Conservation (phyloP, 1,140 invertebrate species). For the Metopolophium dirhodum region DNA sequence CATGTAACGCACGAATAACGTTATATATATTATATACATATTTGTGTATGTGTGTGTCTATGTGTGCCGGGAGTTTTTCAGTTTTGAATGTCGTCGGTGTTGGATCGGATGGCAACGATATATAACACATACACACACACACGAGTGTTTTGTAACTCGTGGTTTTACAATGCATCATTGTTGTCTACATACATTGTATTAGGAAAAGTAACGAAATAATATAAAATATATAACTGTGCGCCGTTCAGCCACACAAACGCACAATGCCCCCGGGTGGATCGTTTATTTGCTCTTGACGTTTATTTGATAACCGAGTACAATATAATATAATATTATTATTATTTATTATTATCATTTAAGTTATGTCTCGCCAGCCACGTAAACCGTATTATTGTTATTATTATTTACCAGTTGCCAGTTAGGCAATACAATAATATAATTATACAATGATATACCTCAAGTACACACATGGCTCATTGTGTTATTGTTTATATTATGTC, state of each 20-base stretch:
- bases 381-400: background rate
- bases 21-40: background rate
- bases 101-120: constrained; percentile 27
- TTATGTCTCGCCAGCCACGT: background rate
- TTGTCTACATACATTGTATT: constrained; percentile 28
- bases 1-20: constrained; percentile 49
- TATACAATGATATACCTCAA: background rate
- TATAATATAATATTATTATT: constrained; percentile 3
- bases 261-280: background rate
- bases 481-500: background rate
- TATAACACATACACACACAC: background rate
- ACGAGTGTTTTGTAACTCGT: background rate
- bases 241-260: background rate
- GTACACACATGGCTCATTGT: too few species aligned
- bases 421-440: background rate
- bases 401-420: background rate
- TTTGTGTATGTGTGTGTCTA: too few species aligned
- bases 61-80: background rate
- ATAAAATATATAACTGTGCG: constrained; percentile 35
- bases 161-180: constrained; percentile 36
- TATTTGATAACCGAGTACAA: constrained; percentile 12
- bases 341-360: constrained; percentile 3
- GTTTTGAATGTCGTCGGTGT: constrained; percentile 23
- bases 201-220: constrained; percentile 38
- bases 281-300: constrained; percentile 26